A percentile compares a stretch with the other conserved stretches of the same genome.
phyloP scores from a whole-genome alignment of 2,113 vertebrate genomes.

The Toxostoma redivivum region DNA sequence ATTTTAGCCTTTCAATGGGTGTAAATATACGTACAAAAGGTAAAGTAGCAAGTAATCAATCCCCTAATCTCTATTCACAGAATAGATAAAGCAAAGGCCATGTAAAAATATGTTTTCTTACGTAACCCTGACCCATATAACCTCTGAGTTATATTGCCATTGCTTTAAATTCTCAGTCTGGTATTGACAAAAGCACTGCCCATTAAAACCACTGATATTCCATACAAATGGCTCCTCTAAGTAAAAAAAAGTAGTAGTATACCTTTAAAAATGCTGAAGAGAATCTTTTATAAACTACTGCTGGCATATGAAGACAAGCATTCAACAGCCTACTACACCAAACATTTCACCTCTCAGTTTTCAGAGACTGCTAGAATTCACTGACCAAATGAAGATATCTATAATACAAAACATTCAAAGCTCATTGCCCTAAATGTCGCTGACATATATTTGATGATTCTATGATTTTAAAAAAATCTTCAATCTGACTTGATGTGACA shows the following conservation, averaged over 20 bases:
- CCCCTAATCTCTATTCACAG: background rate
- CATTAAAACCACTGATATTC: background rate
- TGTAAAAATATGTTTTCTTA: background rate
- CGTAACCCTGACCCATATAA: background rate
- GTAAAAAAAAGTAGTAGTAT: background rate
- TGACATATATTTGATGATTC: background rate
- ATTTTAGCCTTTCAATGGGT: background rate
- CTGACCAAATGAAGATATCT: background rate
- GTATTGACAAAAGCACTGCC: background rate
- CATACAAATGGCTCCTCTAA: background rate
- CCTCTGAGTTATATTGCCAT: background rate
- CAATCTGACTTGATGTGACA: background rate
- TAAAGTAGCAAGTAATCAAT: background rate
- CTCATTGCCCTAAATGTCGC: rapidly evolving
- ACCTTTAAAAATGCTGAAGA: background rate
- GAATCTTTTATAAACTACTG: background rate
- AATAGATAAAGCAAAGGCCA: background rate
- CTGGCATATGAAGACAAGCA: background rate
- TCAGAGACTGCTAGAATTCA: background rate
- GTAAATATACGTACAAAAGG: background rate
- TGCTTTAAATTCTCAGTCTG: background rate
- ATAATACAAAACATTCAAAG: background rate
- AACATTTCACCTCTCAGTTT: background rate
- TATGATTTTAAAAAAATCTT: background rate
- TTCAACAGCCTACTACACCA: background rate